phyloP scores from a whole-genome alignment of 2,797 vertebrate species.

The Eulemur rubriventer region DNA sequence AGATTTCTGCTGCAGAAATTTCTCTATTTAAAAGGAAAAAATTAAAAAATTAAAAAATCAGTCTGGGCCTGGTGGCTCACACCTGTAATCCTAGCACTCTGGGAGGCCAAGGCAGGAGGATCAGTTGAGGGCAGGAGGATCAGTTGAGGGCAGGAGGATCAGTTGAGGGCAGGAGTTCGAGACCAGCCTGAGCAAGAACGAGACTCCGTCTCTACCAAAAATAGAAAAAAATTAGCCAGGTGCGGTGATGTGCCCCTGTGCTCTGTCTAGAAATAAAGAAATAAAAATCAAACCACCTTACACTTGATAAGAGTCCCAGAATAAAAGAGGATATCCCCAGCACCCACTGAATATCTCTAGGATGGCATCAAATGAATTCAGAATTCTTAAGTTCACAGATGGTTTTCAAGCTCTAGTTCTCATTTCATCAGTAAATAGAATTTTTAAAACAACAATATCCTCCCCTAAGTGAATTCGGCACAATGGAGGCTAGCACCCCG shows the following conservation, averaged over 20 bases:
- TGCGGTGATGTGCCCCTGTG: too few relatives aligned
- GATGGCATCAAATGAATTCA: fast-evolving
- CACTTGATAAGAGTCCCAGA: neutral
- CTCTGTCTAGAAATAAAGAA: too few relatives aligned
- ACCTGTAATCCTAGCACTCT: too few relatives aligned
- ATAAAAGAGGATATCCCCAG: neutral
- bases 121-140: too few relatives aligned
- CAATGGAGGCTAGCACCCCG: conserved; percentile 63
- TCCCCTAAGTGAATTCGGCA: conserved; percentile 72
- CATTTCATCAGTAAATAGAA: conserved; percentile 27
- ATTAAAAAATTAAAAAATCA: neutral
- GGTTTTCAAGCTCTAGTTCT: conserved; percentile 21
- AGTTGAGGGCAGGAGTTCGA: too few relatives aligned
- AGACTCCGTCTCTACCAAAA: too few relatives aligned
- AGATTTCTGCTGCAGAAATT: neutral
- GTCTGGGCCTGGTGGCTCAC: too few relatives aligned
- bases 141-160: too few relatives aligned
- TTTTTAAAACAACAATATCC: conserved; percentile 7
- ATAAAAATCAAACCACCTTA: neutral
- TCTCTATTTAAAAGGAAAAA: neutral
- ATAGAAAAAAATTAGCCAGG: too few relatives aligned
- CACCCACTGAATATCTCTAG: neutral
- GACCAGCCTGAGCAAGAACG: too few relatives aligned
- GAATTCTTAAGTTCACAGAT: neutral
- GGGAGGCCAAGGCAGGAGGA: too few relatives aligned